Conservation (phyloP, 2,888 invertebrate species). For the Cerceris ruficornis region DNA sequence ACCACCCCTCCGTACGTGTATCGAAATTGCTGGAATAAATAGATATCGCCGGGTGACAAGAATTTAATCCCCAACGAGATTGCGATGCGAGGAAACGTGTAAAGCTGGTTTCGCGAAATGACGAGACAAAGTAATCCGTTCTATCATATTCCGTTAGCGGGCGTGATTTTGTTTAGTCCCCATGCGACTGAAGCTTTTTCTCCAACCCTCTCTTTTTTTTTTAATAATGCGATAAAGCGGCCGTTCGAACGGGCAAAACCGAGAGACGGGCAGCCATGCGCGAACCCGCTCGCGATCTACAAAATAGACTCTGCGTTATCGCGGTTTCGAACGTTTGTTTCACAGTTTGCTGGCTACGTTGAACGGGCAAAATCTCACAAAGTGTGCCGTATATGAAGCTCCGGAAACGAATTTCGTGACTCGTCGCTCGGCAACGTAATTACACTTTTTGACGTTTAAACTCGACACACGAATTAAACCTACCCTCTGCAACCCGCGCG, state of each 20-base stretch:
- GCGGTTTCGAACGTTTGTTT: conserved; percentile 45
- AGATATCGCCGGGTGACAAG: conserved; percentile 3
- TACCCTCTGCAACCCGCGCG: not conserved
- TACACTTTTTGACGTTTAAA: conserved; percentile 51
- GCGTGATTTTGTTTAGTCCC: not conserved
- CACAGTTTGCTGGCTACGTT: conserved; percentile 35
- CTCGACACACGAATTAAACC: conserved; percentile 49
- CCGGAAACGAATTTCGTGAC: conserved; percentile 46
- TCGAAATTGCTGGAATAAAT: conserved; percentile 1
- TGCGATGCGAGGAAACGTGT: not conserved
- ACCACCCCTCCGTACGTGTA: not conserved
- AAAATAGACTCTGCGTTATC: conserved; percentile 26
- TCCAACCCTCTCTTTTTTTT: conserved; percentile 21
- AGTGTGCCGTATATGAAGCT: conserved; percentile 25
- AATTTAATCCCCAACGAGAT: not conserved
- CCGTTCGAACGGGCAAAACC: conserved; percentile 8
- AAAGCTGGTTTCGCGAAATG: not conserved
- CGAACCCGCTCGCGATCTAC: conserved; percentile 33
- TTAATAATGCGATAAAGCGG: conserved; percentile 32
- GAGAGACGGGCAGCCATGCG: conserved; percentile 29
- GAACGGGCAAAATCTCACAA: conserved; percentile 24
- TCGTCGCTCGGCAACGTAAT: conserved; percentile 39
- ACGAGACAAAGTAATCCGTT: not conserved
- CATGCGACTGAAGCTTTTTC: conserved; percentile 11
- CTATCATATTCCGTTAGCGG: not conserved